phyloP scores from a whole-genome alignment of 2,113 vertebrate species.

The Origma solitaria region DNA sequence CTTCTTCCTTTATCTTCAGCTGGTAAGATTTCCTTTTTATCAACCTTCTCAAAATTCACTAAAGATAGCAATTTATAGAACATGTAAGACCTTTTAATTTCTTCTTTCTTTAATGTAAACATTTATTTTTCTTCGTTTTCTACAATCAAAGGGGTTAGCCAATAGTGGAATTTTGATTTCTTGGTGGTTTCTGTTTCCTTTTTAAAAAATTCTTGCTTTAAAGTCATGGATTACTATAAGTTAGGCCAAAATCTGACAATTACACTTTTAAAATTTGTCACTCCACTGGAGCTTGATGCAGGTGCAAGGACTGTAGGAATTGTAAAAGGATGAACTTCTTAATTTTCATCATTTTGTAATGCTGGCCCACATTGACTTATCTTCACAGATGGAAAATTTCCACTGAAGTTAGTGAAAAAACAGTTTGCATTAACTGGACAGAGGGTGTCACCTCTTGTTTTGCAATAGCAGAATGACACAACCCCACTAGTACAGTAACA shows the following conservation, averaged over 20 bases:
- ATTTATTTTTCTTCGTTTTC: neutral
- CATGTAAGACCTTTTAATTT: neutral
- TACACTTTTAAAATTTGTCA: neutral
- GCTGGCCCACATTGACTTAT: neutral
- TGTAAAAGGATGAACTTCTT: neutral
- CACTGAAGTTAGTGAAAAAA: neutral
- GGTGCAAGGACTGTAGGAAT: neutral
- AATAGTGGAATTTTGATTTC: neutral
- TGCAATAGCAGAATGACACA: neutral
- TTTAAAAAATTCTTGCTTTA: neutral
- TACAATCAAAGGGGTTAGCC: neutral
- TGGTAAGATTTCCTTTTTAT: neutral
- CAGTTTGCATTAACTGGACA: neutral
- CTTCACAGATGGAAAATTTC: neutral
- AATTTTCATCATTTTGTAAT: neutral
- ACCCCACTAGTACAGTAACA: neutral
- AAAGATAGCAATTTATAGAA: neutral
- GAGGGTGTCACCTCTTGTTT: neutral
- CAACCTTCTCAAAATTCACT: neutral
- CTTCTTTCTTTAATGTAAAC: neutral
- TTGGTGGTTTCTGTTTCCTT: neutral
- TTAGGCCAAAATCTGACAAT: neutral
- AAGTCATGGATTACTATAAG: neutral
- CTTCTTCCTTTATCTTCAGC: neutral
- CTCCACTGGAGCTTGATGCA: neutral